Evolutionary conservation across 2,888 invertebrate genomes (phyloP), one percentile per base, ranked within the genome.

Genomic region (Sialis fuliginosa): DNA sequence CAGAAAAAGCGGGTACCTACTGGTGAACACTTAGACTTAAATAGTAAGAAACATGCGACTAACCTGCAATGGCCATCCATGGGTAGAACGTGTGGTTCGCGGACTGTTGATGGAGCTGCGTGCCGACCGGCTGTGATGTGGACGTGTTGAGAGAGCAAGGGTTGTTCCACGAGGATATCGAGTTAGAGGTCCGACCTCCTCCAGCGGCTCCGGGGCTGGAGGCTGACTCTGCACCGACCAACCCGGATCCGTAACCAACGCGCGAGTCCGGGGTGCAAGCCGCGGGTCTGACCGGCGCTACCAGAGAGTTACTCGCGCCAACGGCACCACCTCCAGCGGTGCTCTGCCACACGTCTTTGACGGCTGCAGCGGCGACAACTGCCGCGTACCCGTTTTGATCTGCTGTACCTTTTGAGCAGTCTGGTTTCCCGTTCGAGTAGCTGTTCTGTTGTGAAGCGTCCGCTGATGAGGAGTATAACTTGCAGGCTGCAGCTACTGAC

Each of bases 1-100:
- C 22, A 22, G 22, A 22, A 22, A 22, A 22, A 22, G 22, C 22
- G 22, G 22, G 22, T 22, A 22, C 22, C 4, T 22, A 22, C 22
- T 22, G 22, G 22, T 22, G 22, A 22, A 22, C 22, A 39, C 8
- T 39, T 39, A 39, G 31, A 47, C 41, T 6, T 43, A 13, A 48
- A 47, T 46, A 45, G 41, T 42, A 44, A 48, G 46, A 48, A 46
- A 52, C 22, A 22, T 22, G 22, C 22, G 56, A 75, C 87, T 81
- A 69, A 91, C 92, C 92, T 91, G 91, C 91, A 76, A 92, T 91
- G 71, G 91, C 91, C 92, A 92, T 92, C 92, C 92, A 92, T 59
- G 92, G 92, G 72, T 92, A 92, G 74, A 92, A 92, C 63, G 90
- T 90, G 77, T 91, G 90, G 69, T 81, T 87, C 70, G 78, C 79